Conservation (phyloP, 2,888 invertebrate species). For the Balanococcus diminutus region DNA sequence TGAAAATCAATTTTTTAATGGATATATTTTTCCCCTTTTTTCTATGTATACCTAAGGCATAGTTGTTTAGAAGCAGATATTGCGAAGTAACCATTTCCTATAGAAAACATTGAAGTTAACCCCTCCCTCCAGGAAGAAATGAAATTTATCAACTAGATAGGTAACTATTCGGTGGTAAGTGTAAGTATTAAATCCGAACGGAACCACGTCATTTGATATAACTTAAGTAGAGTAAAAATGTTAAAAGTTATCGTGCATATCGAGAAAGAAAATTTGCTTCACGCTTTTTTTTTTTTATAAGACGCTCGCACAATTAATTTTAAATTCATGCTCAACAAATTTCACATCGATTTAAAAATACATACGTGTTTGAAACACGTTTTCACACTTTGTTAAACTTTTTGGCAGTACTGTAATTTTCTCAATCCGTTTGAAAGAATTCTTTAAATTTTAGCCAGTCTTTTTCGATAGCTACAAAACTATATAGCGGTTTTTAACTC, state of each 20-base stretch:
- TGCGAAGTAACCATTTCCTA: background rate
- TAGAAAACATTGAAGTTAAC: background rate
- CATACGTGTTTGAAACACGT: background rate
- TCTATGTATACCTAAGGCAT: background rate
- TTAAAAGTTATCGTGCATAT: background rate
- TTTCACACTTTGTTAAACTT: background rate
- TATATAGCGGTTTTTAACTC: too few relatives aligned
- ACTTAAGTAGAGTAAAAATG: too few relatives aligned
- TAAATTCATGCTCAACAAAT: background rate
- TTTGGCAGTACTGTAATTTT: background rate
- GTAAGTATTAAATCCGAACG: background rate
- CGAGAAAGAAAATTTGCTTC: too few relatives aligned
- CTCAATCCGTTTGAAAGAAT: background rate
- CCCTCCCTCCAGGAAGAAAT: background rate
- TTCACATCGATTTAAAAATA: background rate
- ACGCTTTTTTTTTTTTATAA: background rate
- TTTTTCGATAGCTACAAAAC: background rate
- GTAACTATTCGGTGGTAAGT: background rate
- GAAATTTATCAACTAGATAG: background rate
- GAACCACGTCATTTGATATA: background rate
- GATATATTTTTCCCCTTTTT: background rate
- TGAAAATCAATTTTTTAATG: background rate
- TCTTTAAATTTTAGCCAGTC: background rate
- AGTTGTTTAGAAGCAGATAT: background rate
- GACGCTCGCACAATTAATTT: background rate